Base-by-base conservation (phyloP, 2,888 invertebrate species). In the Alcis repandata region DNA sequence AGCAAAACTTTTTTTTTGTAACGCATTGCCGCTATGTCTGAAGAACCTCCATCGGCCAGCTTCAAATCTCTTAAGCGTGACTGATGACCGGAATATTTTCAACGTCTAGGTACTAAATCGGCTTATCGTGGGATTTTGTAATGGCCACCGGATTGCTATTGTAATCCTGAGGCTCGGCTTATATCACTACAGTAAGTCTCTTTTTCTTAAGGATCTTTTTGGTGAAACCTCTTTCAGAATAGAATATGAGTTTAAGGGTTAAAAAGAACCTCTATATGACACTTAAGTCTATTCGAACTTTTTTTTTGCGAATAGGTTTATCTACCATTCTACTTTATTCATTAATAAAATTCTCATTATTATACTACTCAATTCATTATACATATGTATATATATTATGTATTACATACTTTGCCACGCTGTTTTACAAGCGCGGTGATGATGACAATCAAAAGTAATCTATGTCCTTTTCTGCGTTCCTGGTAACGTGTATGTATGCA, bases 81-180 rank as follows among this genome's bases (percentile, higher is more conserved):
- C 60, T 57, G 57, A 61, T 66, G 46, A 52, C 57, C 38, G 57
- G 56, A 57, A 60, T 66, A 66, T 61, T 66, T 61, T 48, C 52
- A 46, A 40, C 40, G 57, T 60, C 60, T 57, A 27, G 27, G 27
- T 27, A 6, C 15, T 48, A 48, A 57, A 53, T 22, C 54, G 51
- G 49, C 59, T 66, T 57, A 57, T 60, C 57, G 43, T 60, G 20
- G 51, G 46, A 57, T 40, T 66, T 61, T 60, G 56, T 57, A 61
- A 66, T 57, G 43, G 60, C 57, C 52, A 58, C 60, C 40, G 27
- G 65, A 57, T 65, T 52, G 59, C 65, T 57, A 36, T 59, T 65
- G 65, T 57, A 46, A 59, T 56, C 51, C 51, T 11, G 10, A 20
- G n/a, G 38, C 13, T 13, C 2, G 15, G 11, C 13, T 32, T 33